phyloP scores from a whole-genome alignment of 2,888 invertebrate species.

The Oegoconia quadripuncta region DNA sequence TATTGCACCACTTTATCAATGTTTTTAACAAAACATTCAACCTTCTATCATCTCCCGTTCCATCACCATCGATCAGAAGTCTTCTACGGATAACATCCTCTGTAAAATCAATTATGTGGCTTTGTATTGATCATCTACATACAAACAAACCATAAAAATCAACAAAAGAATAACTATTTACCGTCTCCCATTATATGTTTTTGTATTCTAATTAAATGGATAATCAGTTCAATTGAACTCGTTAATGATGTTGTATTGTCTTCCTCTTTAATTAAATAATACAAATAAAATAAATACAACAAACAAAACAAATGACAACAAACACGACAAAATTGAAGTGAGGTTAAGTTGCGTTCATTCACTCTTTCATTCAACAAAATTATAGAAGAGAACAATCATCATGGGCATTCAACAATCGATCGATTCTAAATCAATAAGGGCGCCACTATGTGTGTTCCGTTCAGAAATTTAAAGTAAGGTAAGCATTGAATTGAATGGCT shows the following conservation, averaged over 20 bases:
- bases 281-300: too few species aligned
- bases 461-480: background rate
- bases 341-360: background rate
- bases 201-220: too few species aligned
- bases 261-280: too few species aligned
- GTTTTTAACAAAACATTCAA: constrained; percentile 91
- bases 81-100: constrained; percentile 96
- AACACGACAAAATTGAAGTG: too few species aligned
- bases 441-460: background rate
- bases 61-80: constrained; percentile 97
- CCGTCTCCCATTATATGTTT: constrained; percentile 34
- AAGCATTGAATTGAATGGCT: constrained; percentile 2
- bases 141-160: background rate
- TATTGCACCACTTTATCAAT: constrained; percentile 88
- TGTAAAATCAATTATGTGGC: constrained; percentile 69
- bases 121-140: too few species aligned
- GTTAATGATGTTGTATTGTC: too few species aligned
- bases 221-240: too few species aligned
- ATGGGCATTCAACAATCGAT: too few species aligned
- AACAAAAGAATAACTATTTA: constrained; percentile 11
- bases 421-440: background rate
- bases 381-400: too few species aligned
- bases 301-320: too few species aligned
- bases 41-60: constrained; percentile 96
- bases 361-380: background rate